Conservation (phyloP, 2,113 vertebrate genomes). For the Morone chrysops region DNA sequence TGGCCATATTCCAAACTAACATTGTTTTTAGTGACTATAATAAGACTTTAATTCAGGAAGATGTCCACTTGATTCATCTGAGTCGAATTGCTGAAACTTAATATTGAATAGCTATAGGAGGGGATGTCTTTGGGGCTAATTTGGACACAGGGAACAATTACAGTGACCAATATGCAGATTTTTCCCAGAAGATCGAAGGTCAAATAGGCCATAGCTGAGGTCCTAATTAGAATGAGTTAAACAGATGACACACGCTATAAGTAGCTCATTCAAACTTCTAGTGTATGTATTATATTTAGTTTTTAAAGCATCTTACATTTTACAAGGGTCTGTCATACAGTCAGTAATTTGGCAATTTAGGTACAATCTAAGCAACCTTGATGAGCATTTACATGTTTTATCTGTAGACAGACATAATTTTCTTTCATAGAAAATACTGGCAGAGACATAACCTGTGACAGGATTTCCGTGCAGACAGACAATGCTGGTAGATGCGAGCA, state of each 20-base stretch:
- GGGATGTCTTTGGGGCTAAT: too few species aligned
- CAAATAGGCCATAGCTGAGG: too few species aligned
- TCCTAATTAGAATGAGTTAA: too few species aligned
- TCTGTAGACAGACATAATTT: neutral
- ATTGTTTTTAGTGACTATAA: neutral
- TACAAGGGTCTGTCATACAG: too few species aligned
- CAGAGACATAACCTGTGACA: slow-evolving; percentile 55
- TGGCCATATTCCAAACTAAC: neutral
- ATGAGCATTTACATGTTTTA: neutral
- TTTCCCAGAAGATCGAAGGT: too few species aligned
- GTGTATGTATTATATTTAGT: too few species aligned
- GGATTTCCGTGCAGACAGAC: slow-evolving; percentile 19
- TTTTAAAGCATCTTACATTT: too few species aligned
- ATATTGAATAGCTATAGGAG: neutral
- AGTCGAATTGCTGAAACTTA: neutral
- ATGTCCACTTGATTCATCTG: neutral
- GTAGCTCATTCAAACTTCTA: too few species aligned
- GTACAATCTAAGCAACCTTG: neutral
- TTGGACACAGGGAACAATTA: too few species aligned
- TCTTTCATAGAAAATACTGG: neutral
- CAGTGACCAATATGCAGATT: too few species aligned
- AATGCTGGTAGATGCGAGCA: slow-evolving; percentile 16
- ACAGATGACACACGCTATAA: too few species aligned
- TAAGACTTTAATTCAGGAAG: neutral
- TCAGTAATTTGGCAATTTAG: too few species aligned